Evolutionary conservation across 2,888 invertebrate species (phyloP), one percentile per base, ranked within the genome.

Genomic region (Homarus gammarus): DNA sequence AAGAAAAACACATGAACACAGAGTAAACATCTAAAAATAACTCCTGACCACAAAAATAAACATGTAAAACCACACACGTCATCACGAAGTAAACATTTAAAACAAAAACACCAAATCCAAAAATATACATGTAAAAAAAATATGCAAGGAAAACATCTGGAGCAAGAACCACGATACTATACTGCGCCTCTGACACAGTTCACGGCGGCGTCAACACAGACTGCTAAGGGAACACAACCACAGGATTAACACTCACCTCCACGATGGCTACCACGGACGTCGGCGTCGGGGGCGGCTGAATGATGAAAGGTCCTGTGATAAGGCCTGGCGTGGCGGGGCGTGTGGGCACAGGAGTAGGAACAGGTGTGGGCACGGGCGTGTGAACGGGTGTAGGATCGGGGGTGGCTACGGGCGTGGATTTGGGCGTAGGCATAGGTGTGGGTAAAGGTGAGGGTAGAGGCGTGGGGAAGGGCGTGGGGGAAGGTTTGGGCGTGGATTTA

Each of bases 231-330:
- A n/a, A 15, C 27, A 70, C 56, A 70, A 5, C 33, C 0, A 36
- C 72, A 36, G 33, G 33, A 15, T 18, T 0, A 33, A 31, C 49
- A 79, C 87, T 87, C 44, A 87, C 87, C 73, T 87, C 87, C 12
- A 87, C 87, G 81, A 87, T 81, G 27, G 87, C 87, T 73, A 87
- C 87, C 56, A 87, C 79, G 1, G 87, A 87, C 27, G 87, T 87
- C 10, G 87, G 87, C 6, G 81, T 36, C 40, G 78, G 70, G 22
- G 79, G 44, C 33, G 87, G 79, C 61, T 70, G 87, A 0, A 51
- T 73, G 12, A 81, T 56, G 61, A 87, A 87, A 6, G 87, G 87
- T 27, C 87, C 87, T 10, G 87, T 81, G 72, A 87, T 73, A 15
- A 87, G 51, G 15, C 81, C 87, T 0, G 79, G 73, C 31, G 81